Base-by-base conservation (phyloP, 2,888 invertebrate species). In the Cosmia trapezina region DNA sequence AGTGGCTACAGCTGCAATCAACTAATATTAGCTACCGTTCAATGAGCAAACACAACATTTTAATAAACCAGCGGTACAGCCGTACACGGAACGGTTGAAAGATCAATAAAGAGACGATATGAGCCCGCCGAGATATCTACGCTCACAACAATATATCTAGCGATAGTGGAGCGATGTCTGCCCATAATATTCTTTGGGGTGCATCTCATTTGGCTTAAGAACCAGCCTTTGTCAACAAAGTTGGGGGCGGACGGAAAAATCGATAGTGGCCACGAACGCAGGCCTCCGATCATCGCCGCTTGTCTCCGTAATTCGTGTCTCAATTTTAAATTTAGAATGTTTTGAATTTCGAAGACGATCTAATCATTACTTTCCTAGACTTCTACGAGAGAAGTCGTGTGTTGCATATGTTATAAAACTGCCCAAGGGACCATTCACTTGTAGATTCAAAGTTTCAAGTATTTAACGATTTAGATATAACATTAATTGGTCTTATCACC, bases 161-260 rank as follows among this genome's bases (percentile, higher is more conserved):
- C 91, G 94, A 94, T 94, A 94, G 94, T 94, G 95, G 91, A 93
- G 91, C 95, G 93, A 95, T 95, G 96, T 95, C 96, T 95, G 96
- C 94, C 96, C 95, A 95, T 96, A 96, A 96, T 96, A 96, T 96
- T 95, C 95, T 96, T 96, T 95, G 93, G 96, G 96, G 96, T 96
- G 96, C 96, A 96, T 96, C 96, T 96, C 96, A 96, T 96, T 96
- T 96, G 94, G 95, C 93, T 94, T 95, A 96, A 96, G 96, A 96
- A 96, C 96, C 94, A 94, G 95, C 95, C 96, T 96, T 95, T 96
- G 96, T 96, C 96, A 96, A 96, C 96, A 96, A 94, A 93, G 91
- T 93, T 93, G 93, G 95, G 95, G 96, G 93, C 89, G 93, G 92
- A 89, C 89, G 91, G 92, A 93, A 96, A 95, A 96, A 96, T 96